Base-by-base conservation (phyloP, 2,797 vertebrate species). In the Bradypus variegatus region DNA sequence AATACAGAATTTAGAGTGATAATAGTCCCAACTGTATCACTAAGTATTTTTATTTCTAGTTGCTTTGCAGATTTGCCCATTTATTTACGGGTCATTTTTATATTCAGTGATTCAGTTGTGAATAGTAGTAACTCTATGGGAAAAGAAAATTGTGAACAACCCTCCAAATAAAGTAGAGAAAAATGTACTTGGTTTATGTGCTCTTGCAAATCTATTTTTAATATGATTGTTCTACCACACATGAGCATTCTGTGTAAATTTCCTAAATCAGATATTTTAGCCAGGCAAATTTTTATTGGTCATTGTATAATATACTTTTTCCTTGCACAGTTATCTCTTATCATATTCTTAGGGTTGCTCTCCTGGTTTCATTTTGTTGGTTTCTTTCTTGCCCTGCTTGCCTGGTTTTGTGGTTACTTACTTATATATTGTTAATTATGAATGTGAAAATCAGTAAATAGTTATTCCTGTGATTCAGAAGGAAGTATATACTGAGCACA, bases 21-120 rank as follows among this genome's bases (percentile, higher is more conserved):
- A 48, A 86, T 45, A 45, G 9, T 87, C 84, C 81, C 14, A 64
- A 58, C 12, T 70, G 23, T 70, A 75, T 70, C 67, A 89, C 50
- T 86, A 81, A 75, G 65, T 90, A 64, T 91, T 93, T 81, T 72
- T 86, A 21, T n/a, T 50, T 69, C 3, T 83, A 58, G n/a, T 64
- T 81, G 64, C 41, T 73, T 23, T 53, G 41, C 38, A 88, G 7
- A 31, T 80, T 79, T 58, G 16, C 38, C 16, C 11, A 62, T 18
- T 48, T 91, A 64, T 64, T 53, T 69, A 18, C n/a, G n/a, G 25
- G 29, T 50, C 48, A 14, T 82, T 72, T 85, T 93, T 86, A n/a
- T 41, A 31, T 65, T 64, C 25, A n/a, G 53, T 48, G 15, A 83
- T 83, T 55, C 31, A 41, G 41, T 83, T 73, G 48, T 77, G 67